phyloP scores from a whole-genome alignment of 2,113 vertebrate genomes.

The Opisthocomus hoazin region DNA sequence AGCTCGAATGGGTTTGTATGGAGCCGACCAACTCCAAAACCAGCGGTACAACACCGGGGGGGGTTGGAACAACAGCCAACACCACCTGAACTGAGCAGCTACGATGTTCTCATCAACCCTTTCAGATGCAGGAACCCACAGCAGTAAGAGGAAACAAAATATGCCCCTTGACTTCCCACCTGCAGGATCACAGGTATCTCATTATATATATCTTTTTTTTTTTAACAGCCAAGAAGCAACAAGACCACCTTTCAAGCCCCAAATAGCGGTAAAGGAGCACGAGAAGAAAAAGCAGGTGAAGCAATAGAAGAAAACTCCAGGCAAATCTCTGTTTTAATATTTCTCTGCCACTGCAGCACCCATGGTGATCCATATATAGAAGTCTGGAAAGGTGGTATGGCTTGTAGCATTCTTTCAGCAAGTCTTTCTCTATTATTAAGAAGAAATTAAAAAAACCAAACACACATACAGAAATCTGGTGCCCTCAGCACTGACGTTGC shows the following conservation, averaged over 20 bases:
- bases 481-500: too few relatives aligned
- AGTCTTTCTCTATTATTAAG: background rate
- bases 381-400: background rate
- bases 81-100: background rate
- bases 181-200: background rate
- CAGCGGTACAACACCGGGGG: fast-evolving
- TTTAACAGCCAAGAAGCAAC: background rate
- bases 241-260: background rate
- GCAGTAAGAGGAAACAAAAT: background rate
- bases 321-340: background rate
- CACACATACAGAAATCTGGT: too few relatives aligned
- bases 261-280: background rate
- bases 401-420: background rate
- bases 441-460: background rate
- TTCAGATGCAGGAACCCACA: background rate
- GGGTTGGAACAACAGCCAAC: fast-evolving
- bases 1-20: background rate
- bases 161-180: too few relatives aligned
- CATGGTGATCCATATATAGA: background rate
- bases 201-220: background rate
- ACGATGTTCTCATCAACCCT: background rate
- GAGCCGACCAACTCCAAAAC: background rate
- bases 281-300: background rate
- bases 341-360: background rate
- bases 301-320: background rate